phyloP scores from a whole-genome alignment of 2,888 invertebrate genomes.

The Callyntrura sp. region DNA sequence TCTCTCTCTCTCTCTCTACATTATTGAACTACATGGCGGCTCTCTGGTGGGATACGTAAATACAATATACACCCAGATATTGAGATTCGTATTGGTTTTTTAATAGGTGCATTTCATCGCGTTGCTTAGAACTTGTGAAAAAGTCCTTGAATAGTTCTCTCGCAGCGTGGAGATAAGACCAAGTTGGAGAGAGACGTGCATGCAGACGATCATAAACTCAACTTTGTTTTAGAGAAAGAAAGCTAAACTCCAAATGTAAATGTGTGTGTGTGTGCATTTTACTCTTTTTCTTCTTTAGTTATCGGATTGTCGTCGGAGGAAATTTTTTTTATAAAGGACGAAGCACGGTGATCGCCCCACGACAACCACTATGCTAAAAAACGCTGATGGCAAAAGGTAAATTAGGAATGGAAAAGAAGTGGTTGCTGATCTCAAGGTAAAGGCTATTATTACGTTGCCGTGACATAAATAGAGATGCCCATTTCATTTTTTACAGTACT shows the following conservation, averaged over 20 bases:
- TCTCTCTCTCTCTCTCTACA: no score
- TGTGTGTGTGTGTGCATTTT: background rate
- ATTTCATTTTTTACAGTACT: slow-evolving; percentile 50
- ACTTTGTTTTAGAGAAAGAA: background rate
- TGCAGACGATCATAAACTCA: no score
- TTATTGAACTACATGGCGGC: background rate
- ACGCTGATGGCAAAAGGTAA: background rate
- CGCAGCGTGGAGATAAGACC: slow-evolving; percentile 3
- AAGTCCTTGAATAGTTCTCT: slow-evolving; percentile 6
- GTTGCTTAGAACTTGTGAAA: background rate
- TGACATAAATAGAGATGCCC: slow-evolving; percentile 59
- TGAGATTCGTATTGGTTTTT: slow-evolving; percentile 6
- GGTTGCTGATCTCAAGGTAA: slow-evolving; percentile 51
- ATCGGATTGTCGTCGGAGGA: slow-evolving; percentile 50
- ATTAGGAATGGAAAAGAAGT: background rate
- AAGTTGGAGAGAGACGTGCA: no score
- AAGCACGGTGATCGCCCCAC: background rate
- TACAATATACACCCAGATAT: background rate
- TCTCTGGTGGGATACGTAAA: background rate
- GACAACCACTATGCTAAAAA: slow-evolving; percentile 18
- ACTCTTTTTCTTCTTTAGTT: background rate
- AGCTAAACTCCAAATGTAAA: background rate
- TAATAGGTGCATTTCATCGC: background rate
- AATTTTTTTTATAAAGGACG: background rate
- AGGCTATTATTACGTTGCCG: slow-evolving; percentile 52